Evolutionary conservation across 2,113 vertebrate species (phyloP).

Genomic region (Tyto alba): DNA sequence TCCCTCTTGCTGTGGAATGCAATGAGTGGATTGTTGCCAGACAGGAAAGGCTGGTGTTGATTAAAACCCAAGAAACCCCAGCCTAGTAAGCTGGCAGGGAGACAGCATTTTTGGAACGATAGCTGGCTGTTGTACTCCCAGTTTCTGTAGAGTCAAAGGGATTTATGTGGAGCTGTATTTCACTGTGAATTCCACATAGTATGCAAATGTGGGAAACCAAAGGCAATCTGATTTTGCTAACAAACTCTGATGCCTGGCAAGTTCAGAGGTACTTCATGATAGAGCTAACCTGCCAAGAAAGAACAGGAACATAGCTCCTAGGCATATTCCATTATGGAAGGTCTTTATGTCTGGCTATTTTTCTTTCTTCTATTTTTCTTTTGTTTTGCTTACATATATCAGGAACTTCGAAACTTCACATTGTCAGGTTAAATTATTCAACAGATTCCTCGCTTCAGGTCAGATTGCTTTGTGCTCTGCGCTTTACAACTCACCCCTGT

Average conservation of each 20-base stretch:
- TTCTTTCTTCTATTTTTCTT: not conserved
- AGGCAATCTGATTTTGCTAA: not conserved
- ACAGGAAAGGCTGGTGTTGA: not conserved
- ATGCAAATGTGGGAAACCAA: not conserved
- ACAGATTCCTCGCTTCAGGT: constrained; percentile 25
- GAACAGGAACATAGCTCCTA: not conserved
- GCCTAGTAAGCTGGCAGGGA: not conserved
- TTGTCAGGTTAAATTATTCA: constrained; percentile 55
- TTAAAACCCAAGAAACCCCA: not conserved
- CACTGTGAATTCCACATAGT: not conserved
- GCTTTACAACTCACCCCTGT: not conserved
- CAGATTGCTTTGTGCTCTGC: not conserved
- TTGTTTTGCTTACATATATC: not conserved
- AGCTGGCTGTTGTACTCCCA: not conserved
- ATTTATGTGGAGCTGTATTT: not conserved
- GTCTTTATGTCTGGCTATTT: not conserved
- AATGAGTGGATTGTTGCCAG: not conserved
- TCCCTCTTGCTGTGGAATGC: not conserved
- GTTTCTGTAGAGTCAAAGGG: not conserved
- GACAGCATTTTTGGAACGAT: not conserved
- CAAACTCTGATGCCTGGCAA: not conserved
- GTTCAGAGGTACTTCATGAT: not conserved
- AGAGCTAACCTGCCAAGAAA: not conserved
- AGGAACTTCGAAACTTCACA: not conserved
- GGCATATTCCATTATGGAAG: not conserved